Conservation (phyloP, 1,140 invertebrate genomes). For the Lerema accius region DNA sequence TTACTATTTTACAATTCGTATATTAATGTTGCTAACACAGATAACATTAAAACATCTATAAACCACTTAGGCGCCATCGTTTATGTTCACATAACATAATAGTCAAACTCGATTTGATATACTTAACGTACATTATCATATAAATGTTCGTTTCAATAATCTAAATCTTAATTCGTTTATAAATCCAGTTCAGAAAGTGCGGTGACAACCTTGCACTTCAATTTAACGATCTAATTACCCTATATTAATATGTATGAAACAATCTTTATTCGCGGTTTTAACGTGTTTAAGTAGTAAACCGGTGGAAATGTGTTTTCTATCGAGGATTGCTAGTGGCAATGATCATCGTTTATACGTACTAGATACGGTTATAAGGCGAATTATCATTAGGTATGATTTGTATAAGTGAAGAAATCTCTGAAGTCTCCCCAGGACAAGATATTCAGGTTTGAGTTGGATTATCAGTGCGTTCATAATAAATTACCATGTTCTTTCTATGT, state of each 20-base stretch:
- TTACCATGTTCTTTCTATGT: too few species aligned
- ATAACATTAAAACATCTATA: not conserved
- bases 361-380: too few species aligned
- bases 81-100: not conserved
- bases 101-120: not conserved
- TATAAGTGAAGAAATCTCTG: too few species aligned
- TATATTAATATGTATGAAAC: constrained; percentile 16
- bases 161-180: not conserved
- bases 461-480: too few species aligned
- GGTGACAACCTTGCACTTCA: constrained; percentile 13
- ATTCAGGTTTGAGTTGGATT: too few species aligned
- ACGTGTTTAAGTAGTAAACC: not conserved
- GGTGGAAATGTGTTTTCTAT: too few species aligned
- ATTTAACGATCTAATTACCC: constrained; percentile 16
- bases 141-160: constrained; percentile 1
- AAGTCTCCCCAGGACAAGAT: too few species aligned
- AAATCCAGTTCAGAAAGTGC: constrained; percentile 19
- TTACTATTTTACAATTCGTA: not conserved
- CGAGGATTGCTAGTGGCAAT: too few species aligned
- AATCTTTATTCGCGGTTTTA: not conserved
- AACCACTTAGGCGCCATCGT: too few species aligned
- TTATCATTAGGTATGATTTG: too few species aligned
- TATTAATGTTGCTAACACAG: not conserved
- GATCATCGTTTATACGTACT: too few species aligned
- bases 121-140: not conserved